Base-by-base conservation (phyloP, 2,888 invertebrate species). In the Volucella inflata region DNA sequence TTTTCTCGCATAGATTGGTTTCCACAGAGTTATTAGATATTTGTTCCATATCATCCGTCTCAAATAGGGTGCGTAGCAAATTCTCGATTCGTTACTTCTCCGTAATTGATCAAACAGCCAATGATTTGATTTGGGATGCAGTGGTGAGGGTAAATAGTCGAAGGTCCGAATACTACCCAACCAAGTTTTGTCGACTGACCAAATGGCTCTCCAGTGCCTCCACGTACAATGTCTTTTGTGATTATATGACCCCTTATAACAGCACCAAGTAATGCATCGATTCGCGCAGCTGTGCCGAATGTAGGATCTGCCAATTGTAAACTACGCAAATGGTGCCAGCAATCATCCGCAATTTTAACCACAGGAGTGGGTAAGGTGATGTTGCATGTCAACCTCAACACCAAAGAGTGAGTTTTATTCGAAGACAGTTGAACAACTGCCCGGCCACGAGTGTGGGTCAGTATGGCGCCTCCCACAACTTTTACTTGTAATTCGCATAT, bases 281-380 rank as follows among this genome's bases (percentile, higher is more conserved):
- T 72, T 2, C 36, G 42, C 14, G 85, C 87, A 14, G 30, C 6
- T n/a, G 83, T 72, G 6, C 88, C 88, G 64, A 87, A 85, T 4
- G 88, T 83, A 30, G 84, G 85, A 1, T 88, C 88, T 4, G 87
- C 83, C 36, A 88, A 76, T 46, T 87, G 83, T 14, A 82, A 87
- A 8, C 80, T 30, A 42, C 71, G 70, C 2, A 88, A 42, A 21
- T 87, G 88, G 10, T 55, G n/a, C 87, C 80, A 21, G 77, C 79
- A 51, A 82, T 72, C 46, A 62, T 75, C 4, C 74, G 81, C 87
- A 80, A 88, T 55, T 77, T 71, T 59, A 87, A 87, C 30, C 62
- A 65, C 65, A 87, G 88, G 75, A 84, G 87, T 21, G 60, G 62
- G 48, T 87, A 67, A 65, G 4, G 36, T 60, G 8, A 71, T 46